phyloP scores from a whole-genome alignment of 2,113 vertebrate genomes.

The Asarcornis scutulata region DNA sequence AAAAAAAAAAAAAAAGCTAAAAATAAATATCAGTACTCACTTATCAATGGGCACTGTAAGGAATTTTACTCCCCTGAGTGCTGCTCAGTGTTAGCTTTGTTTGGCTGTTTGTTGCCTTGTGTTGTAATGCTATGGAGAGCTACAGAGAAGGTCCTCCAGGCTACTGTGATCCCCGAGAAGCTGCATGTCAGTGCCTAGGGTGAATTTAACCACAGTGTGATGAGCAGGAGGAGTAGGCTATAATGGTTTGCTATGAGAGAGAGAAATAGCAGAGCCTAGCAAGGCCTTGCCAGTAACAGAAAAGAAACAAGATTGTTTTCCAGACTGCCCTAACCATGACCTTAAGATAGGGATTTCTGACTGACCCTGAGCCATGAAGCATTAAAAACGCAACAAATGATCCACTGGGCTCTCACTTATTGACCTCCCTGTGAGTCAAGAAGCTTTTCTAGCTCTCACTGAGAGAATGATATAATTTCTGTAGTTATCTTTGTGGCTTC shows the following conservation, averaged over 20 bases:
- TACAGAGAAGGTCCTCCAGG: neutral
- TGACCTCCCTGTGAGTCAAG: slow-evolving; percentile 1
- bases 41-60: rapidly evolving
- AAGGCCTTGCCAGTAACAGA: neutral
- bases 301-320: slow-evolving; percentile 37
- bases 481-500: slow-evolving; percentile 32
- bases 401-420: slow-evolving; percentile 57
- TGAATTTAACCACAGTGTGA: neutral
- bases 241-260: neutral
- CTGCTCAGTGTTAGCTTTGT: neutral
- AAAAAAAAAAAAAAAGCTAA: neutral
- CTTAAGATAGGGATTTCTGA: slow-evolving; percentile 51
- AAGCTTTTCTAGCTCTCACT: slow-evolving; percentile 26
- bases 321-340: slow-evolving; percentile 17
- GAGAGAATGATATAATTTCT: slow-evolving; percentile 41
- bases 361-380: slow-evolving; percentile 46
- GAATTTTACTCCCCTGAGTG: neutral
- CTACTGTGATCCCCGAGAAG: neutral
- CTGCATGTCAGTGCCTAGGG: neutral
- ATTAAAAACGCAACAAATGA: slow-evolving; percentile 58
- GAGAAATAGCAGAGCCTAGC: neutral
- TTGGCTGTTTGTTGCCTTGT: neutral
- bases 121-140: neutral
- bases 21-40: neutral
- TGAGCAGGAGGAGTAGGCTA: neutral